phyloP scores from a whole-genome alignment of 2,888 invertebrate species.

The Orthosia gracilis region DNA sequence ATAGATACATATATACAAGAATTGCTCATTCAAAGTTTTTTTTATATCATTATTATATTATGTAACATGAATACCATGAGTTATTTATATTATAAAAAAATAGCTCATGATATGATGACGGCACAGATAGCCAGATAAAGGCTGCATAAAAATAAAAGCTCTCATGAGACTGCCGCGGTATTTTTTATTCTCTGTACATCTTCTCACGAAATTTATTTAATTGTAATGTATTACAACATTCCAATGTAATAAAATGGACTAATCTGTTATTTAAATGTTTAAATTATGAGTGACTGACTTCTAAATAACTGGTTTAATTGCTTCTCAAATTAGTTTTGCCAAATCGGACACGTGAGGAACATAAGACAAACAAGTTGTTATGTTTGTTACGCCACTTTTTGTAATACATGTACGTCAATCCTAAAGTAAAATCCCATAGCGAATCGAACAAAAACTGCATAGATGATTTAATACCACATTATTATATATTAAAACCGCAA shows the following conservation, averaged over 20 bases:
- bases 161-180: neutral
- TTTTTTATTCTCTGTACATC: neutral
- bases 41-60: too few relatives aligned
- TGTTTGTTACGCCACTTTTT: slow-evolving; percentile 28
- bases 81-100: too few relatives aligned
- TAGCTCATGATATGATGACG: too few relatives aligned
- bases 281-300: neutral
- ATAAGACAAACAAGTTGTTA: neutral
- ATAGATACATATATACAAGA: too few relatives aligned
- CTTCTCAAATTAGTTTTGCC: slow-evolving; percentile 2
- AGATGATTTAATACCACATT: neutral
- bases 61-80: too few relatives aligned
- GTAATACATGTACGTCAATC: slow-evolving; percentile 6
- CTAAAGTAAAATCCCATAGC: slow-evolving; percentile 7
- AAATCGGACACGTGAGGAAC: neutral
- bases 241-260: neutral
- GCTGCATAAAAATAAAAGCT: neutral
- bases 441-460: slow-evolving; percentile 11
- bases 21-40: too few relatives aligned
- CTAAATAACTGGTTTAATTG: slow-evolving; percentile 7
- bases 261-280: neutral
- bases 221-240: too few relatives aligned
- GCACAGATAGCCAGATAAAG: too few relatives aligned
- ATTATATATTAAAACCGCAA: neutral
- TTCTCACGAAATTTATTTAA: neutral